Conservation (phyloP, 2,797 vertebrate species). For the Antrozous pallidus region DNA sequence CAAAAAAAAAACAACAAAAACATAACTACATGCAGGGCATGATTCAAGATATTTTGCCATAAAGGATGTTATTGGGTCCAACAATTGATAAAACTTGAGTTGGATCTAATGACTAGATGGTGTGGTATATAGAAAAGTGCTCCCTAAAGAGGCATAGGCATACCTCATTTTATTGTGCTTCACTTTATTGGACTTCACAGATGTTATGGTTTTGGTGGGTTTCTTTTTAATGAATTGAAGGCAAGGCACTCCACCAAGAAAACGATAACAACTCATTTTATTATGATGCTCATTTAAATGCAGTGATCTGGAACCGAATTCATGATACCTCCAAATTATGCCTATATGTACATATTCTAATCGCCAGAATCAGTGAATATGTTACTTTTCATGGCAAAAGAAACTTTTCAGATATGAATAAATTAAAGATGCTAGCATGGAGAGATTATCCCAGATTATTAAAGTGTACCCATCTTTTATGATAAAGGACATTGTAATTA, state of each 20-base stretch:
- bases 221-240: background rate
- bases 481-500: background rate
- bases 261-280: background rate
- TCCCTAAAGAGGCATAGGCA: background rate
- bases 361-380: background rate
- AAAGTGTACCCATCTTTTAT: background rate
- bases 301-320: background rate
- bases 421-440: background rate
- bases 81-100: background rate
- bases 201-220: background rate
- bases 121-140: background rate
- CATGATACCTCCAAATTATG: background rate
- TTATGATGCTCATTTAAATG: background rate
- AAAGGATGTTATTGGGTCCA: background rate
- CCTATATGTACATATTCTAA: background rate
- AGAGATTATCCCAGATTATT: background rate
- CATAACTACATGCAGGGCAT: background rate
- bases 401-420: background rate
- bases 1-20: no score
- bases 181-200: background rate
- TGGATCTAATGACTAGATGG: background rate
- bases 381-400: background rate
- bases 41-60: background rate
- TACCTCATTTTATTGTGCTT: background rate
- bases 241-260: background rate